Evolutionary conservation across 1,140 invertebrate species (phyloP).

Genomic region (Drosophila erecta): DNA sequence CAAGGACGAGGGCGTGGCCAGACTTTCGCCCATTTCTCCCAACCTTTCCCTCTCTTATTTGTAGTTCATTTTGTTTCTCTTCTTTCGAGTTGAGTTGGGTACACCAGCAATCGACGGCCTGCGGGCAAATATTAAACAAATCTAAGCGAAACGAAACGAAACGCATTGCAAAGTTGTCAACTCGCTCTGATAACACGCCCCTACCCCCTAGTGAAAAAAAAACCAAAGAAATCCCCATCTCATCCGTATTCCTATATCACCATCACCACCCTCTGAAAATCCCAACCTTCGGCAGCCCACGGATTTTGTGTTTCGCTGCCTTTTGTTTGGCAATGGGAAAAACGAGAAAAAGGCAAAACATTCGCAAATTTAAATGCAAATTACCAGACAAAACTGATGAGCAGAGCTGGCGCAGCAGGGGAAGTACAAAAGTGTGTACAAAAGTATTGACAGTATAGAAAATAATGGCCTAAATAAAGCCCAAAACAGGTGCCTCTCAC

Average conservation of each 20-base stretch:
- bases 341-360: constrained; percentile 81
- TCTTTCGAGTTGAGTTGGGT: constrained; percentile 51
- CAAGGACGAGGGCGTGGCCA: constrained; percentile 38
- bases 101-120: constrained; percentile 49
- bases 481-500: constrained; percentile 9
- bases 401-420: neutral
- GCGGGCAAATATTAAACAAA: constrained; percentile 79
- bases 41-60: constrained; percentile 4
- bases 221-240: neutral
- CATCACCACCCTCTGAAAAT: neutral
- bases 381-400: constrained; percentile 66
- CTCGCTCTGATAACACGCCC: constrained; percentile 66
- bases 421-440: neutral
- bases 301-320: constrained; percentile 45
- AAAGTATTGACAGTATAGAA: constrained; percentile 69
- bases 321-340: constrained; percentile 51
- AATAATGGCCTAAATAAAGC: constrained; percentile 68
- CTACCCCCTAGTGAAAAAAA: neutral
- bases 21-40: constrained; percentile 17
- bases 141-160: constrained; percentile 72
- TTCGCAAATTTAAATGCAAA: constrained; percentile 82
- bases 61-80: constrained; percentile 26
- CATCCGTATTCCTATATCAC: neutral
- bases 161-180: constrained; percentile 82
- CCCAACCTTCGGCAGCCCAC: constrained; percentile 4